phyloP scores from a whole-genome alignment of 2,113 vertebrate species.

The Eretmochelys imbricata region DNA sequence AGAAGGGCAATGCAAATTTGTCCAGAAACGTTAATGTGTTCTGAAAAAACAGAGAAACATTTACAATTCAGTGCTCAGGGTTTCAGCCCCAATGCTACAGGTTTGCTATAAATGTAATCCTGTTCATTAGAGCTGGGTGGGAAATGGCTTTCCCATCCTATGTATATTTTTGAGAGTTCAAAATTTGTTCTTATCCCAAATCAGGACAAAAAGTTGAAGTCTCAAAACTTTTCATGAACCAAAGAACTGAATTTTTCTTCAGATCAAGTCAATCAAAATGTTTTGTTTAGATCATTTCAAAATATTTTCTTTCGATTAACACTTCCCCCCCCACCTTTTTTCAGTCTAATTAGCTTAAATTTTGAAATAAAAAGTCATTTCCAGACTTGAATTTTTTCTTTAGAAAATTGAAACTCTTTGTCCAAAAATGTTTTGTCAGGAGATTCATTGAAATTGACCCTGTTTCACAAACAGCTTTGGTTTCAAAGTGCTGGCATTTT shows the following conservation, averaged over 20 bases:
- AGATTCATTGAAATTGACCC: background rate
- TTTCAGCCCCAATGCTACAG: background rate
- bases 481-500: too few species aligned
- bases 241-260: background rate
- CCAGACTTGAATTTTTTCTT: background rate
- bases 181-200: background rate
- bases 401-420: too few species aligned
- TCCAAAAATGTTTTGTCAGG: background rate
- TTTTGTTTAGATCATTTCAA: background rate
- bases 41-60: background rate
- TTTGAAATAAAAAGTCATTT: background rate
- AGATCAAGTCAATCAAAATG: background rate
- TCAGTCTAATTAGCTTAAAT: background rate
- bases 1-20: accelerated
- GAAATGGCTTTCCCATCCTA: background rate
- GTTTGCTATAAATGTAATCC: background rate
- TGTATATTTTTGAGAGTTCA: background rate
- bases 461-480: background rate
- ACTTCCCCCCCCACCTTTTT: background rate
- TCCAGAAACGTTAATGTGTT: accelerated
- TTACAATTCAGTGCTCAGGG: background rate
- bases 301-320: background rate
- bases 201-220: background rate
- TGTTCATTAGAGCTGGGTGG: background rate
- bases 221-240: background rate